Percentiles rank a stretch among this genome's conserved stretches.
These are phyloP conservation scores for Apodemia hepburni DNA, from an alignment of 2,888 invertebrate species.

Conservation along the genomic window DNA sequence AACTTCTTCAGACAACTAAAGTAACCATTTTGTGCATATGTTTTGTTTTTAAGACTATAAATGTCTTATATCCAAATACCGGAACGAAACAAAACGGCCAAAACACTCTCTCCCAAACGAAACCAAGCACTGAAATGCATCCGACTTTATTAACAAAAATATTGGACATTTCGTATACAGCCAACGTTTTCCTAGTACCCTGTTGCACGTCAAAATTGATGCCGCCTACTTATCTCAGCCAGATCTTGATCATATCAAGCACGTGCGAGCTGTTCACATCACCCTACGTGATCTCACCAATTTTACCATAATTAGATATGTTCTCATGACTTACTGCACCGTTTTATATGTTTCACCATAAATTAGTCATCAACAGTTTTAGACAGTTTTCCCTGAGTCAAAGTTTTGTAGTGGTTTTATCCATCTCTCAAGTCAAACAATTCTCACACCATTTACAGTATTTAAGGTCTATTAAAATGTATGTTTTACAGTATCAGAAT, in stretches of 20 bases:
- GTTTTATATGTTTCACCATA: constrained; percentile 22
- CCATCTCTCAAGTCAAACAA: too few species aligned
- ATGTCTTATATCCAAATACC: too few species aligned
- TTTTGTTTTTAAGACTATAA: too few species aligned
- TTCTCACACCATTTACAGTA: too few species aligned
- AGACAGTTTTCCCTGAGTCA: not conserved
- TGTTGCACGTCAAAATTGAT: constrained; percentile 32
- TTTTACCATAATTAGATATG: constrained; percentile 65
- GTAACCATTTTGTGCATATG: too few species aligned
- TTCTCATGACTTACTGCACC: constrained; percentile 57
- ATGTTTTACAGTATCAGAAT: too few species aligned
- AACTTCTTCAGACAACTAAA: too few species aligned
- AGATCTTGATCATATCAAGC: constrained; percentile 51
- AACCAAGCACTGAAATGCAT: constrained; percentile 25
- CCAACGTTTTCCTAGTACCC: constrained; percentile 14
- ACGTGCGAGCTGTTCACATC: constrained; percentile 44
- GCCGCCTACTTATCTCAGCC: constrained; percentile 40
- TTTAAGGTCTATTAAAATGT: too few species aligned
- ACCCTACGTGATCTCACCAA: constrained; percentile 62
- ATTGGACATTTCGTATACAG: constrained; percentile 16
- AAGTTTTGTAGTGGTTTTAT: too few species aligned
- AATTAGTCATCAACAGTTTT: not conserved
- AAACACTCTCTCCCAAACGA: constrained; percentile 18
- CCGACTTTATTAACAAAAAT: not conserved
- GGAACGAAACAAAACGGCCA: too few species aligned